These are phyloP conservation scores for Centropristis striata DNA, from an alignment of 2,113 vertebrate genomes.

Conservation along the genomic window DNA sequence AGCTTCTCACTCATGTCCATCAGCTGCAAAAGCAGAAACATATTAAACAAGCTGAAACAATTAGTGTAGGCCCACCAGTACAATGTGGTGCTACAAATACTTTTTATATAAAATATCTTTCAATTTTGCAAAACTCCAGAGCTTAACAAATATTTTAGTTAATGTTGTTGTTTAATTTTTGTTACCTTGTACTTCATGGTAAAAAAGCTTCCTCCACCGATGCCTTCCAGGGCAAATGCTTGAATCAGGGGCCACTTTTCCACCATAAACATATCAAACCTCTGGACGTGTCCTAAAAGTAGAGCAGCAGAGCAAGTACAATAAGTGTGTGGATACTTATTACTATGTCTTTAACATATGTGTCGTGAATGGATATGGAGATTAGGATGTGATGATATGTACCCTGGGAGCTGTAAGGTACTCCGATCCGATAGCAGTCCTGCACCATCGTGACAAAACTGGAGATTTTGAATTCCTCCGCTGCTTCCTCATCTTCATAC, in stretches of 20 bases:
- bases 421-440: slow-evolving; percentile 92
- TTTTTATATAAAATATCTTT: not conserved
- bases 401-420: slow-evolving; percentile 96
- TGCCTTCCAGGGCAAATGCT: slow-evolving; percentile 96
- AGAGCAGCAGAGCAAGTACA: not conserved
- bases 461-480: slow-evolving; percentile 98
- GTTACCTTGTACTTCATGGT: slow-evolving; percentile 96
- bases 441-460: slow-evolving; percentile 98
- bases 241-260: slow-evolving; percentile 99
- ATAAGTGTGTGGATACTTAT: not conserved
- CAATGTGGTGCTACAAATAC: not conserved
- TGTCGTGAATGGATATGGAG: not conserved
- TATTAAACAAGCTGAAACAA: not conserved
- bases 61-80: not conserved
- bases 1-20: slow-evolving; percentile 94
- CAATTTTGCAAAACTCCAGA: no score
- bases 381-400: slow-evolving; percentile 20
- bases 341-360: not conserved
- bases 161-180: not conserved
- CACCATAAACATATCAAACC: slow-evolving; percentile 97
- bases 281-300: slow-evolving; percentile 92
- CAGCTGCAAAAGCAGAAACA: slow-evolving; percentile 81
- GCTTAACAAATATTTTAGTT: not conserved
- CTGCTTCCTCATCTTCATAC: slow-evolving; percentile 97
- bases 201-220: slow-evolving; percentile 96